Conservation (phyloP, 2,797 vertebrate genomes). For the Babyrousa celebensis region DNA sequence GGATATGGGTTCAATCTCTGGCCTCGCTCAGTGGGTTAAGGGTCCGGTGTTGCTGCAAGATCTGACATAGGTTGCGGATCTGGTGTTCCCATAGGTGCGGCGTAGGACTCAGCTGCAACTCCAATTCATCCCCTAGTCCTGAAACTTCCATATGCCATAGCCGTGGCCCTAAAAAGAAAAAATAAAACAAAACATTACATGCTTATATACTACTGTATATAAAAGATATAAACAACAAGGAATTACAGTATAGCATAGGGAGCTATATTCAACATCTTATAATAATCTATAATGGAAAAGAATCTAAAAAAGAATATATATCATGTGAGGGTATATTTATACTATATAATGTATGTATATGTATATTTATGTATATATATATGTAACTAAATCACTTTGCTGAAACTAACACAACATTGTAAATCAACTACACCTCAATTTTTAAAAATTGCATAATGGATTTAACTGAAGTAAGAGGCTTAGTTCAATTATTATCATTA, state of each 20-base stretch:
- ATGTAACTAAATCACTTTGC: neutral
- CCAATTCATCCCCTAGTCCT: too few relatives aligned
- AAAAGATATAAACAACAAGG: neutral
- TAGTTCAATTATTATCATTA: neutral
- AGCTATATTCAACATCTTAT: neutral
- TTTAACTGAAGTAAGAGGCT: conserved; percentile 60
- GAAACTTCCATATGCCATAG: too few relatives aligned
- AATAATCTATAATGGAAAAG: neutral
- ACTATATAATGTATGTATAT: neutral
- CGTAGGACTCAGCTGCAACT: too few relatives aligned
- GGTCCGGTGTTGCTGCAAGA: too few relatives aligned
- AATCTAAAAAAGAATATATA: neutral
- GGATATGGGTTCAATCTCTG: too few relatives aligned
- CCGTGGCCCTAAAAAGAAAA: too few relatives aligned
- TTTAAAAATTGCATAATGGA: neutral
- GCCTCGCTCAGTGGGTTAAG: too few relatives aligned
- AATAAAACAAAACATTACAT: neutral
- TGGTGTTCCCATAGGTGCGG: too few relatives aligned
- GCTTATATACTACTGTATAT: neutral
- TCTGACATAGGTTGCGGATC: too few relatives aligned
- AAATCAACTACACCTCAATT: neutral
- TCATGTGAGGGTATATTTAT: neutral
- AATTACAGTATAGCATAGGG: neutral
- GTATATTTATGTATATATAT: neutral
- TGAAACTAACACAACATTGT: neutral